These are phyloP conservation scores for Aradophagus sp. DNA, from an alignment of 1,140 invertebrate species.

Conservation along the genomic window DNA sequence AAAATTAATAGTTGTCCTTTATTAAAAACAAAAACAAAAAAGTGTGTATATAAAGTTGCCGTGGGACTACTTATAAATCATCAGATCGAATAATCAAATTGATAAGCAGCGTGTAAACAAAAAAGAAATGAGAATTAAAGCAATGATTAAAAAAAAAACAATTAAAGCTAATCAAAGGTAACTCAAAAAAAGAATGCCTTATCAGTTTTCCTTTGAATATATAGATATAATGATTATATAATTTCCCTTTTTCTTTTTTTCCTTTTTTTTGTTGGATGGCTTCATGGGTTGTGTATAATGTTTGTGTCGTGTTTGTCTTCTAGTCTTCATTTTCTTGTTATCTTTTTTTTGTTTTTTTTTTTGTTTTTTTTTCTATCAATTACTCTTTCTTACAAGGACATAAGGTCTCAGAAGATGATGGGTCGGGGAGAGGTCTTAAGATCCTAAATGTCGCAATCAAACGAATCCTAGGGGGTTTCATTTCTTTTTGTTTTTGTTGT, in stretches of 20 bases:
- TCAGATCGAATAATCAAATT: no score
- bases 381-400: conserved; percentile 65
- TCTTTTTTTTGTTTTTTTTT: conserved; percentile 15
- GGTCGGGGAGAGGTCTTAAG: conserved; percentile 62
- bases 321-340: conserved; percentile 12
- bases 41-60: no score
- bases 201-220: conserved; percentile 18
- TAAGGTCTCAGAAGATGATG: conserved; percentile 61
- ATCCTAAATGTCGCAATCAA: conserved; percentile 69
- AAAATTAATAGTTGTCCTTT: no score
- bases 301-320: conserved; percentile 30
- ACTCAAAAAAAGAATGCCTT: conserved; percentile 22
- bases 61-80: no score
- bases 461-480: conserved; percentile 68
- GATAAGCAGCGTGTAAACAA: no score
- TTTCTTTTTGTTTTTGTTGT: conserved; percentile 84
- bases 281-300: conserved; percentile 54
- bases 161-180: conserved; percentile 13
- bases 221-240: conserved; percentile 36
- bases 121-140: no score
- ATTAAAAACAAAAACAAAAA: no score
- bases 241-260: conserved; percentile 13
- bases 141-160: no score
- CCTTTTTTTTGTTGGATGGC: conserved; percentile 54
- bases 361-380: conserved; percentile 40